Base-by-base conservation (phyloP, 2,888 invertebrate genomes). In the Arctia plantaginis region DNA sequence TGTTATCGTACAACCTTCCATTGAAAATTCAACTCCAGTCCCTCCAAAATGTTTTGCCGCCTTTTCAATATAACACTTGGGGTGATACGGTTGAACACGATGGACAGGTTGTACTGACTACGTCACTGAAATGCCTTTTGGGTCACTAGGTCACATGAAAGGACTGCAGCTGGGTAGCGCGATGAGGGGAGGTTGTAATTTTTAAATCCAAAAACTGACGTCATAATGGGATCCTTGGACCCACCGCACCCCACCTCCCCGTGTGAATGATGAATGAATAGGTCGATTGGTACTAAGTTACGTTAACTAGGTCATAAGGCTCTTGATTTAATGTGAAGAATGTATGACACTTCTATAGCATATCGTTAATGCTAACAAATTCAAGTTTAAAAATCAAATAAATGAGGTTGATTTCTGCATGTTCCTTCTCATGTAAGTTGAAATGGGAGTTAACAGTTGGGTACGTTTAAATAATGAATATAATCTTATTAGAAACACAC, bases 121-220 rank as follows among this genome's bases (percentile, higher is more conserved):
- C 95, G 95, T 95, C 95, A 95, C 92, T 88, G 82, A 86, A 87
- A 88, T 82, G 85, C 89, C 89, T 94, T 94, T 94, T 94, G 91
- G 95, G 95, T 95, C 88, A 95, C 91, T 94, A 92, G 95, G 95
- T 95, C 95, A 93, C 89, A 85, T 88, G 90, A 90, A 93, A 93
- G 92, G 93, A 90, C 90, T 93, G 94, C 93, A 93, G 90, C 88
- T 88, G 87, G 83, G 85, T 87, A 87, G 90, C 80, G 75, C 47
- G 87, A 87, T 89, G 83, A 89, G 89, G 90, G 89, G 87, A 87
- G 85, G 86, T 88, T 80, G 75, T 85, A 82, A 91, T 91, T 94
- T 95, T 94, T 91, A 91, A 92, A 90, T 88, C 85, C 87, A 89
- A 87, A 88, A 47, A 75, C 90, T 94, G 94, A 95, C 95, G 95